Base-by-base conservation (phyloP, 2,797 vertebrate genomes). In the Coranthus polyacanthus region DNA sequence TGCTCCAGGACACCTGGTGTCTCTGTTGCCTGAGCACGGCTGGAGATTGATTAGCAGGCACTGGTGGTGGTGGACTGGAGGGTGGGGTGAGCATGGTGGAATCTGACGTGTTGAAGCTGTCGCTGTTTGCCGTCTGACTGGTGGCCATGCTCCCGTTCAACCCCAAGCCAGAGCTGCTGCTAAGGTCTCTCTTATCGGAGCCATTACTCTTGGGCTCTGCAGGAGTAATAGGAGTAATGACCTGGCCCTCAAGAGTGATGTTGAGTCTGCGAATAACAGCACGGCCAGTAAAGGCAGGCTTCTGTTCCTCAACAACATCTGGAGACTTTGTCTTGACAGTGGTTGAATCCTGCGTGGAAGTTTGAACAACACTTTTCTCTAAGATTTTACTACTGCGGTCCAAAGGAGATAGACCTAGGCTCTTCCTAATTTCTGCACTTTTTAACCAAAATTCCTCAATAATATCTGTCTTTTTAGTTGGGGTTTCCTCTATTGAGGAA, bases 361-460 rank as follows among this genome's bases (percentile, higher is more conserved):
- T 34, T 5, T 73, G 81, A 22, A 91, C 77, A 5, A 90, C 75
- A 53, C 75, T 94, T 3, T 83, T 92, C 52, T 96, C 96, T 0
- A 93, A 74, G 11, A 84, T 84, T 72, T 79, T 93, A 88, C 90
- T 94, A 54, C 95, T 94, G 85, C 96, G 95, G 15, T 95, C 95
- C 67, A 98, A 77, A 0, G 97, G 97, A 0, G 94, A 88, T 32
- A 98, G 93, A 0, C 97, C 97, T 0, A 99, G 94, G 78, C 97
- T 99, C 81, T 95, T 96, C 44, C 97, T 91, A 60, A 99, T 98
- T 79, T 99, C 97, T 0, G 97, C 97, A 0, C 97, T 99, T 88
- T 98, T 99, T 78, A 96, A 82, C 97, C 98, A 98, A 70, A 99
- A 99, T 67, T 99, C 97, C 26, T 98, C 97, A 3, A 98, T 98